These are phyloP conservation scores for Popillia japonica DNA, from an alignment of 1,140 invertebrate genomes.

Conservation along the genomic window DNA sequence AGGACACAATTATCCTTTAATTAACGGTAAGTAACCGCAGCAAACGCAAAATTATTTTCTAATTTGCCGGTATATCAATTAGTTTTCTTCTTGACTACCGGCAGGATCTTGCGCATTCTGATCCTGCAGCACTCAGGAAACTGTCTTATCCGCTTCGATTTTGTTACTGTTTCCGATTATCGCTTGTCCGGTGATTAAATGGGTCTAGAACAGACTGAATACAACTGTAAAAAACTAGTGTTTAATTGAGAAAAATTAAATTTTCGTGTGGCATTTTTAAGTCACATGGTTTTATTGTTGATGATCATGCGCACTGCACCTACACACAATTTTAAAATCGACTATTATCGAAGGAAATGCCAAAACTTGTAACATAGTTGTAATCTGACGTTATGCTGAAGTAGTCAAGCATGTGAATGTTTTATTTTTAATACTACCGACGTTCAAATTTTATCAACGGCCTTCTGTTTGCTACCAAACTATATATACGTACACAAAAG, in stretches of 20 bases:
- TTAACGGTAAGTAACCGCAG: conserved; percentile 57
- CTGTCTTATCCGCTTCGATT: conserved; percentile 1
- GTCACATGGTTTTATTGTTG: conserved; percentile 51
- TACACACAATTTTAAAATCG: conserved; percentile 13
- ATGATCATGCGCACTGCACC: conserved; percentile 46
- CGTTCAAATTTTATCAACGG: conserved; percentile 46
- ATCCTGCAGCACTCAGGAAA: conserved; percentile 14
- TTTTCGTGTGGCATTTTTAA: conserved; percentile 37
- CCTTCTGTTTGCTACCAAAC: conserved; percentile 41
- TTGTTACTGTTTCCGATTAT: conserved; percentile 36
- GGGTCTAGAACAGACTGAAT: conserved; percentile 7
- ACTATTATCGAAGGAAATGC: conserved; percentile 37
- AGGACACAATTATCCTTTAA: conserved; percentile 59
- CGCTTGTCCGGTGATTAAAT: conserved; percentile 28
- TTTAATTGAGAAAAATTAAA: conserved; percentile 36
- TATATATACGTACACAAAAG: background rate
- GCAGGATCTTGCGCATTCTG: conserved; percentile 40
- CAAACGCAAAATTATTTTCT: conserved; percentile 13
- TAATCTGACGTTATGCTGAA: conserved; percentile 43
- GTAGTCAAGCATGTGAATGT: conserved; percentile 47
- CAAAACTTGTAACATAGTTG: conserved; percentile 28
- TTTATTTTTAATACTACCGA: conserved; percentile 50
- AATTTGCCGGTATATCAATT: conserved; percentile 33
- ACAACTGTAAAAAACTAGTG: conserved; percentile 35
- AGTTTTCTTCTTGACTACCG: background rate